Conservation (phyloP, 2,797 vertebrate species). For the Discoglossus pictus region DNA sequence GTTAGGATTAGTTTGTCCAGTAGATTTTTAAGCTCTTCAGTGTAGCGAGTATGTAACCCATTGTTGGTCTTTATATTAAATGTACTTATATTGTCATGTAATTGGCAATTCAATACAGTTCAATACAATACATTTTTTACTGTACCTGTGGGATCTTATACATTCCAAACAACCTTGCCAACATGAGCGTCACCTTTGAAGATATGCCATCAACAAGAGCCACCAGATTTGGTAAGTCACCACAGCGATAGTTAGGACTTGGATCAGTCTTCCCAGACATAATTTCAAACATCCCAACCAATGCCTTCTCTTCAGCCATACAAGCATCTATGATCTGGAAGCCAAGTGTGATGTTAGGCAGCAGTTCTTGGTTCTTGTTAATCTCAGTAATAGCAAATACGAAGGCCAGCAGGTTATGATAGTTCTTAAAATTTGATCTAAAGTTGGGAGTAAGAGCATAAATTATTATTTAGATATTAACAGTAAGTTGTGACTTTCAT, state of each 20-base stretch:
- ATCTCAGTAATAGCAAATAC: conserved; percentile 34
- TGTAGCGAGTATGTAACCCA: too few relatives aligned
- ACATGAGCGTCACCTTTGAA: not conserved
- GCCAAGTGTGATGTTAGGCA: not conserved
- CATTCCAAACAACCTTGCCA: conserved; percentile 8
- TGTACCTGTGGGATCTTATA: conserved; percentile 7
- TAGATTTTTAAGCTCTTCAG: too few relatives aligned
- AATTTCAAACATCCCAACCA: conserved; percentile 8
- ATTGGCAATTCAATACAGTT: too few relatives aligned
- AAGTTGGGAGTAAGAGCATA: too few relatives aligned
- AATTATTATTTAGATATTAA: too few relatives aligned
- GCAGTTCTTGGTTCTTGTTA: conserved; percentile 3
- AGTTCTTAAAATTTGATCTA: too few relatives aligned
- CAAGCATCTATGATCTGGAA: not conserved
- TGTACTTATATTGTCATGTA: too few relatives aligned
- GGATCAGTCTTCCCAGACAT: not conserved
- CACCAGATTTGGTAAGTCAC: not conserved
- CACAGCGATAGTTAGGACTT: conserved; percentile 6
- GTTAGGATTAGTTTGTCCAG: too few relatives aligned
- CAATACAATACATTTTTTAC: too few relatives aligned
- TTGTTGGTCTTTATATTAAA: too few relatives aligned
- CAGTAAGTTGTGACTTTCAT: too few relatives aligned
- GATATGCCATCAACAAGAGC: conserved; percentile 16
- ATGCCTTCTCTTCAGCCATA: not conserved
- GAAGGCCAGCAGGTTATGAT: conserved; percentile 29